A percentile compares a stretch with the other conserved stretches of the same genome.
phyloP scores from a whole-genome alignment of 2,113 vertebrate genomes.

The Mobula birostris region DNA sequence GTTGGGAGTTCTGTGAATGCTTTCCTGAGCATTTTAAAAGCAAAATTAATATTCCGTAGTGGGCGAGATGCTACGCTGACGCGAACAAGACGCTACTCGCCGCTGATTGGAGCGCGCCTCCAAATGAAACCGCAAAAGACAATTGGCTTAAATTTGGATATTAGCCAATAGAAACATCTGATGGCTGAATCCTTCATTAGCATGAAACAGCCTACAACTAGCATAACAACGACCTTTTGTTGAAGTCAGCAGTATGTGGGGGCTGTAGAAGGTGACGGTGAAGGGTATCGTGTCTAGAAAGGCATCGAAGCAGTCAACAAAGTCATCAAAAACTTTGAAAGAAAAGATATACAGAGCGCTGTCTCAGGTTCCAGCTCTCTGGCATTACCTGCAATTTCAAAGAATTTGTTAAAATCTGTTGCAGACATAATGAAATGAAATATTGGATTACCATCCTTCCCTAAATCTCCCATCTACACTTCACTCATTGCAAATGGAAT shows the following conservation, averaged over 20 bases:
- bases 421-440: no score
- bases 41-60: no score
- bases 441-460: no score
- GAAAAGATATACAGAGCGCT: slow-evolving; percentile 45
- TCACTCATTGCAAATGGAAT: no score
- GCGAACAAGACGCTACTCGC: not conserved
- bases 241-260: no score
- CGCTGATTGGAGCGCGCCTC: not conserved
- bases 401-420: no score
- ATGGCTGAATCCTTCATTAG: not conserved
- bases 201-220: not conserved
- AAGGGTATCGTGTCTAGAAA: not conserved
- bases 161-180: not conserved
- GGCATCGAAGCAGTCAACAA: not conserved
- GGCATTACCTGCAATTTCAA: no score
- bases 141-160: not conserved
- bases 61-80: no score
- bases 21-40: no score
- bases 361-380: slow-evolving; percentile 53
- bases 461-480: no score
- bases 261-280: not conserved
- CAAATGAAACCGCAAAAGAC: no score
- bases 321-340: not conserved
- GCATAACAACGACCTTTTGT: no score
- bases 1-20: not conserved